Conservation (phyloP, 2,888 invertebrate genomes). For the Drosophila rellima region DNA sequence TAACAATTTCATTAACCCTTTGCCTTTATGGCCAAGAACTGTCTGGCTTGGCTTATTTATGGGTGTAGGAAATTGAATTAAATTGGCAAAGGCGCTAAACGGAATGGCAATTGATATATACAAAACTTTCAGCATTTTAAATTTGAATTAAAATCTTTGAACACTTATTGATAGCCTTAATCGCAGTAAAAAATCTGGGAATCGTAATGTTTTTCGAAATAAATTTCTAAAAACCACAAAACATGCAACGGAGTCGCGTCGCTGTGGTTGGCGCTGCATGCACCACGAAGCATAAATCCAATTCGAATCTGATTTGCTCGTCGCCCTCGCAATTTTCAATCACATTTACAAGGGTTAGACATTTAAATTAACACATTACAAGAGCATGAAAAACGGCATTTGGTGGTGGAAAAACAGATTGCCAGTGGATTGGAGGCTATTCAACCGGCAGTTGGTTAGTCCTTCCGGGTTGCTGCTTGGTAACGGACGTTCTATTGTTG, state of each 20-base stretch:
- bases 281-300: slow-evolving; percentile 70
- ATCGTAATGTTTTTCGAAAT: slow-evolving; percentile 23
- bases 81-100: slow-evolving; percentile 45
- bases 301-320: slow-evolving; percentile 54
- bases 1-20: slow-evolving; percentile 70
- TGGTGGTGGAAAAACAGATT: slow-evolving; percentile 39
- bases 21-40: slow-evolving; percentile 38
- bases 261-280: slow-evolving; percentile 62
- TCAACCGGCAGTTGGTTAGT: slow-evolving; percentile 36
- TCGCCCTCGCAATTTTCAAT: slow-evolving; percentile 40
- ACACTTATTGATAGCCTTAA: not conserved
- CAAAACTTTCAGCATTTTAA: slow-evolving; percentile 10
- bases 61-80: slow-evolving; percentile 67
- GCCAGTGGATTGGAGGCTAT: slow-evolving; percentile 9
- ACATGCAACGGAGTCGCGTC: slow-evolving; percentile 39
- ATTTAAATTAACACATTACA: slow-evolving; percentile 64
- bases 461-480: slow-evolving; percentile 43
- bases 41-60: slow-evolving; percentile 59
- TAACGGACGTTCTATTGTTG: slow-evolving; percentile 28
- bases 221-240: slow-evolving; percentile 58
- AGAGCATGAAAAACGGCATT: slow-evolving; percentile 2
- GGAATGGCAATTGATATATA: not conserved
- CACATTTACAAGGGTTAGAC: slow-evolving; percentile 52
- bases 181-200: slow-evolving; percentile 4
- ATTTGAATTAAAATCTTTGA: slow-evolving; percentile 3